A percentile compares a stretch with the other conserved stretches of the same genome.
Conservation (phyloP, 2,797 vertebrate species). For the Arnoldichthys spilopterus region DNA sequence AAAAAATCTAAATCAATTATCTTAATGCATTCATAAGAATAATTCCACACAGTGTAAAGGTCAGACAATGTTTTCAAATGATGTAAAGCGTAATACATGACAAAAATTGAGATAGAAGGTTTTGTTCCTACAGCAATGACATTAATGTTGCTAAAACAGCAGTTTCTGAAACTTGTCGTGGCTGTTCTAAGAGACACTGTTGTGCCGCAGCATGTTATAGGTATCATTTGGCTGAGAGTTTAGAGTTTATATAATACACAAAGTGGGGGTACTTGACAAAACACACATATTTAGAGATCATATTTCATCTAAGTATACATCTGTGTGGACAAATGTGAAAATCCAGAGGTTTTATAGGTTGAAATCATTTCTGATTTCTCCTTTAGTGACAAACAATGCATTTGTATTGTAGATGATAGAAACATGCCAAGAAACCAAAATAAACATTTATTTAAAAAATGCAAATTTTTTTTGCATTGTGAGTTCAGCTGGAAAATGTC, state of each 20-base stretch:
- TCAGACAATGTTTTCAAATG: too few relatives aligned
- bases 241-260: neutral
- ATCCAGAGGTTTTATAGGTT: neutral
- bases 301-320: neutral
- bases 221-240: neutral
- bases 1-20: too few relatives aligned
- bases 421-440: neutral
- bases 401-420: neutral
- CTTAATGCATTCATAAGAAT: too few relatives aligned
- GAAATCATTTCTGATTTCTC: neutral
- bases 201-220: neutral
- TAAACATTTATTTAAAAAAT: neutral
- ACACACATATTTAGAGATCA: neutral
- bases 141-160: neutral
- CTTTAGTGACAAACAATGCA: neutral
- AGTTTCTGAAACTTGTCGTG: neutral
- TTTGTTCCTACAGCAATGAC: too few relatives aligned
- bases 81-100: too few relatives aligned
- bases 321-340: neutral
- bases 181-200: neutral
- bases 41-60: too few relatives aligned
- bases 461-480: too few relatives aligned
- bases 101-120: too few relatives aligned
- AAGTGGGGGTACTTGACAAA: neutral
- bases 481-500: neutral